phyloP scores from a whole-genome alignment of 2,113 vertebrate genomes.

The Pimephales promelas region DNA sequence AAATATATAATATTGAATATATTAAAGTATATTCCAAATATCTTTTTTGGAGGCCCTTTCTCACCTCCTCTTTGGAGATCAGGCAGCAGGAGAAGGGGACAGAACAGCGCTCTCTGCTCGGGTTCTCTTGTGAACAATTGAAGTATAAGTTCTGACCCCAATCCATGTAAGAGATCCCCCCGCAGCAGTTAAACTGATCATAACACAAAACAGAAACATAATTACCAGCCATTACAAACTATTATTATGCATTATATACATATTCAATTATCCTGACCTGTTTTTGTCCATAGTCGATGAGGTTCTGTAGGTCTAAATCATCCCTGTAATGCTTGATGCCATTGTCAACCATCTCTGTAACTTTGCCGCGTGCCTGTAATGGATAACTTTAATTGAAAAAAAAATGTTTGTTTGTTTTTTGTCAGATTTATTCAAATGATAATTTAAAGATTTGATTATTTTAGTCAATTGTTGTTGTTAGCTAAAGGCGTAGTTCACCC shows the following conservation, averaged over 20 bases:
- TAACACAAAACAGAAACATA: background rate
- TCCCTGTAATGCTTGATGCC: conserved; percentile 88
- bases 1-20: too few relatives aligned
- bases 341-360: conserved; percentile 82
- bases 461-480: background rate
- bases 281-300: conserved; percentile 90
- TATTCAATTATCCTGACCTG: conserved; percentile 72
- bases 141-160: conserved; percentile 93
- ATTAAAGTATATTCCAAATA: too few relatives aligned
- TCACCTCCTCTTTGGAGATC: conserved; percentile 73
- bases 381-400: background rate
- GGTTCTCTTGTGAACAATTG: conserved; percentile 81
- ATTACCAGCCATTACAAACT: background rate
- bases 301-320: conserved; percentile 89
- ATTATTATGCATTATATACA: background rate
- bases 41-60: too few relatives aligned
- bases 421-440: background rate
- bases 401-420: background rate
- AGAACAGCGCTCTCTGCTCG: conserved; percentile 85
- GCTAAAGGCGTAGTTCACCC: background rate
- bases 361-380: conserved; percentile 81
- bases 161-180: conserved; percentile 82
- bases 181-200: conserved; percentile 87
- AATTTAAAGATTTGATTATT: background rate
- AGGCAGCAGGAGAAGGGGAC: conserved; percentile 93